These are phyloP conservation scores for Orussus abietinus DNA, from an alignment of 1,140 invertebrate species.

Conservation along the genomic window DNA sequence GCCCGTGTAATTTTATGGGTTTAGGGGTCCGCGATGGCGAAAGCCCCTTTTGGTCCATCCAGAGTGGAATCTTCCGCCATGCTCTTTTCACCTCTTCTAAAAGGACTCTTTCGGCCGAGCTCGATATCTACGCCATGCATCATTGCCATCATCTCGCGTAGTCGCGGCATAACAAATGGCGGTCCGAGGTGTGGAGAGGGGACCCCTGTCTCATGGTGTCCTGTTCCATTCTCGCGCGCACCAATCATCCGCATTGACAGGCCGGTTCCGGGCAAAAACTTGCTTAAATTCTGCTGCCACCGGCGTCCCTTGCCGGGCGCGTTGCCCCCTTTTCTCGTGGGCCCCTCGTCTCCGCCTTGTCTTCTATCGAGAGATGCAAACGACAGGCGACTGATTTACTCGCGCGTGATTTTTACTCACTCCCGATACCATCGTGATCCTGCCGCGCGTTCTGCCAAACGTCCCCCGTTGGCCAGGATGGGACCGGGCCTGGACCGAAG, in stretches of 20 bases:
- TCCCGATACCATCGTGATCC: slow-evolving; percentile 18
- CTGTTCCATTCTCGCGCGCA: slow-evolving; percentile 40
- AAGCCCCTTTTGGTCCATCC: no score
- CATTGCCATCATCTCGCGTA: slow-evolving; percentile 33
- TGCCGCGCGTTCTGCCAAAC: no score
- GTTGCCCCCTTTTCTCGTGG: slow-evolving; percentile 4
- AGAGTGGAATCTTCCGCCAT: no score
- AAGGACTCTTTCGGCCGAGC: slow-evolving; percentile 25
- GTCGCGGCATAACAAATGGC: slow-evolving; percentile 35
- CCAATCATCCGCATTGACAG: slow-evolving; percentile 46
- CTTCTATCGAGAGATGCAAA: slow-evolving; percentile 27
- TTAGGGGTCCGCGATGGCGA: no score
- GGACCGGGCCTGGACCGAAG: no score
- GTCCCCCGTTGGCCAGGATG: no score
- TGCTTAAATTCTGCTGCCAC: slow-evolving; percentile 39
- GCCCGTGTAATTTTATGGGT: no score
- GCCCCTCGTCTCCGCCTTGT: background rate
- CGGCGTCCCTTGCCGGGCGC: slow-evolving; percentile 11
- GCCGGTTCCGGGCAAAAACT: slow-evolving; percentile 36
- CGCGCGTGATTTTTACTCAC: slow-evolving; percentile 13
- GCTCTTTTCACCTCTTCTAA: no score
- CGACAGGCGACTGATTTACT: slow-evolving; percentile 46
- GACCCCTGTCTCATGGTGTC: slow-evolving; percentile 30
- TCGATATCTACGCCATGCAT: slow-evolving; percentile 32
- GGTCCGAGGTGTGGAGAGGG: slow-evolving; percentile 26